Conservation (phyloP, 1,140 invertebrate species). For the Brachionus asplanchnoidis region DNA sequence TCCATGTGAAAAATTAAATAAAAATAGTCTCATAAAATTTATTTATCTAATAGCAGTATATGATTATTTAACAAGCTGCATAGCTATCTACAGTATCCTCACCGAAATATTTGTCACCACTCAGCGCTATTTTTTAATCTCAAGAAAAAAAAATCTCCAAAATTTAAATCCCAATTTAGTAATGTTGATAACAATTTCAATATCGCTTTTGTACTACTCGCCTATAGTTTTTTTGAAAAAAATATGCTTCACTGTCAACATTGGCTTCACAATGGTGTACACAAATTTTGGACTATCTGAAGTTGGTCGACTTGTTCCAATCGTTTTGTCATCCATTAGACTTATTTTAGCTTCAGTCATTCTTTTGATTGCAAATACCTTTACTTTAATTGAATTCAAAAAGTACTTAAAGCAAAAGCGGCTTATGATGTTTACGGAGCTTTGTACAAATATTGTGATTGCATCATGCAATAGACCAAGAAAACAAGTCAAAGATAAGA, state of each 20-base stretch:
- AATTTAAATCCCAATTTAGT: neutral
- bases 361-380: neutral
- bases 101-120: neutral
- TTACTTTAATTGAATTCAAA: neutral
- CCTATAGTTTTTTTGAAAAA: neutral
- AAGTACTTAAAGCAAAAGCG: neutral
- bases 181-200: neutral
- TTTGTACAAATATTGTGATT: neutral
- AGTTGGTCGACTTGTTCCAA: neutral
- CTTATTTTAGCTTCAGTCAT: neutral
- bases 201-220: neutral
- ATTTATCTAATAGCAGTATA: neutral
- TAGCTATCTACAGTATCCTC: neutral
- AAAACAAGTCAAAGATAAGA: neutral
- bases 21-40: neutral
- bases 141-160: constrained; percentile 6
- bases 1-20: neutral
- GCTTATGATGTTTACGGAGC: neutral
- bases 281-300: neutral
- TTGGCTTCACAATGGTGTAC: neutral
- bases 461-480: neutral
- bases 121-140: neutral
- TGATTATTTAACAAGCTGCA: neutral
- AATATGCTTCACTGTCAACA: neutral
- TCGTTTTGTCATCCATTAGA: neutral